These are phyloP conservation scores for Drosophila histrio DNA, from an alignment of 2,888 invertebrate species.

Conservation along the genomic window DNA sequence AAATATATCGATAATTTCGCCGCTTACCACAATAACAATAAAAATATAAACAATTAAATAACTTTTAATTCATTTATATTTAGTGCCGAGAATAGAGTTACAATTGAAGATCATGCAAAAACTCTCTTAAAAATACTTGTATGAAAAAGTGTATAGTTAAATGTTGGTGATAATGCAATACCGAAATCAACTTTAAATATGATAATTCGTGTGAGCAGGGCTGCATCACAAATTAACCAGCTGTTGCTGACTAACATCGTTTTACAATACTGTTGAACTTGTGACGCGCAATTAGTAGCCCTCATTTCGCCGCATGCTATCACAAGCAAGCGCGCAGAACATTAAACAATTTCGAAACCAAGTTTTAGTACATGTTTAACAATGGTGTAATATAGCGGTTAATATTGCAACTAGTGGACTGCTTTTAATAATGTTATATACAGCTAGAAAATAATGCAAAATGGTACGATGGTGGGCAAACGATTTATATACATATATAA, in stretches of 20 bases:
- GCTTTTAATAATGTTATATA: not conserved
- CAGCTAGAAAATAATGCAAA: not conserved
- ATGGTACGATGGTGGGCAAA: not conserved
- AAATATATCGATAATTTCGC: not conserved
- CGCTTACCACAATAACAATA: too few relatives aligned
- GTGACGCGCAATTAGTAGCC: conserved; percentile 22
- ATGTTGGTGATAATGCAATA: too few relatives aligned
- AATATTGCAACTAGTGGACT: not conserved
- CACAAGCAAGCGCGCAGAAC: conserved; percentile 43
- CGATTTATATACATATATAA: too few relatives aligned
- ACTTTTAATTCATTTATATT: too few relatives aligned
- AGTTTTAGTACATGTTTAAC: not conserved
- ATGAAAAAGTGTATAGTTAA: too few relatives aligned
- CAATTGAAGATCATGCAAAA: too few relatives aligned
- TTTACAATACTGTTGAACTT: conserved; percentile 29
- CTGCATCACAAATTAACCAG: conserved; percentile 13
- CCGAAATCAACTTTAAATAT: not conserved
- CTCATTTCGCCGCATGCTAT: conserved; percentile 23
- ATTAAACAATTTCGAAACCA: conserved; percentile 39
- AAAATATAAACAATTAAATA: too few relatives aligned
- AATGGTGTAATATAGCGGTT: not conserved
- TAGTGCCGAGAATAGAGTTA: too few relatives aligned
- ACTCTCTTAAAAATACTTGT: too few relatives aligned
- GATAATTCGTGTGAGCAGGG: conserved; percentile 2
- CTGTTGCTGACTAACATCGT: not conserved